A percentile compares a stretch with the other conserved stretches of the same genome.
Conservation (phyloP, 2,113 vertebrate species). For the Macquaria ambigua region DNA sequence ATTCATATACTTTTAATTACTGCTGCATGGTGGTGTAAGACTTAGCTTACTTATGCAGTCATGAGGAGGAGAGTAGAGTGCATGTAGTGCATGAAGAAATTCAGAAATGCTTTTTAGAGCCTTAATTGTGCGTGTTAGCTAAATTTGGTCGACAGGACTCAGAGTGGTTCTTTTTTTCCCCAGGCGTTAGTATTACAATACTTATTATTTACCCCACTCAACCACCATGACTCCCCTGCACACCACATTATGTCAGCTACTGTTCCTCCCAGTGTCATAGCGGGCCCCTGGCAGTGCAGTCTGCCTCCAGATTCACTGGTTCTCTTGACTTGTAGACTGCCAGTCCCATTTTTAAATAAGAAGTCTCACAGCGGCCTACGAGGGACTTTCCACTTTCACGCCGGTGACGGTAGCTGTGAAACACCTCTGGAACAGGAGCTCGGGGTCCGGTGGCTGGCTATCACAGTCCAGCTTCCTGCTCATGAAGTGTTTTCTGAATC, state of each 20-base stretch:
- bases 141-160: neutral
- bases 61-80: neutral
- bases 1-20: neutral
- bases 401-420: constrained; percentile 81
- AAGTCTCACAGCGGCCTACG: constrained; percentile 17
- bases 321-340: neutral
- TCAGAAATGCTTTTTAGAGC: neutral
- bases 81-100: neutral
- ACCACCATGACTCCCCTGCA: neutral
- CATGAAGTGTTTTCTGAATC: constrained; percentile 81
- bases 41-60: neutral
- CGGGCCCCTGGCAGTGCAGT: neutral
- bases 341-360: neutral
- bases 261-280: neutral
- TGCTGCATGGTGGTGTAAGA: neutral
- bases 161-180: neutral
- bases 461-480: constrained; percentile 83
- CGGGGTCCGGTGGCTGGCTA: constrained; percentile 78
- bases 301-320: neutral
- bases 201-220: neutral
- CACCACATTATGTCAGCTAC: neutral
- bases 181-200: neutral
- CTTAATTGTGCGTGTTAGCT: neutral
- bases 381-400: constrained; percentile 79
- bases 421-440: constrained; percentile 83